A percentile compares a stretch with the other conserved stretches of the same genome.
These are phyloP conservation scores for Bungarus multicinctus DNA, from an alignment of 2,113 vertebrate species.

Conservation along the genomic window DNA sequence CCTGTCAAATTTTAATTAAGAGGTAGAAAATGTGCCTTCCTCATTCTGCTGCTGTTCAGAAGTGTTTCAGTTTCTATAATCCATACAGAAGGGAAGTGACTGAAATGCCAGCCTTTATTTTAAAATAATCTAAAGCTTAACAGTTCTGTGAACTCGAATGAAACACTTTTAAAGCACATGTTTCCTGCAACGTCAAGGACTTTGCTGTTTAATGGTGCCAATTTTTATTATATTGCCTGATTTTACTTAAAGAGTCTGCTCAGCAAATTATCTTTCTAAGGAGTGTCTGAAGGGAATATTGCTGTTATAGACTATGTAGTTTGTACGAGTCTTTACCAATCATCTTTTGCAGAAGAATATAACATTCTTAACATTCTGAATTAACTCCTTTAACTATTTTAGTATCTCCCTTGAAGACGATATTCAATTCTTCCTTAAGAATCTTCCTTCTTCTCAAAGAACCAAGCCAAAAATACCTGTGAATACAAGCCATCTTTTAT, in stretches of 20 bases:
- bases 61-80: background rate
- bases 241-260: background rate
- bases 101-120: background rate
- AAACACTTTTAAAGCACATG: background rate
- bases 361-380: background rate
- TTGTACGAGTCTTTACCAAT: background rate
- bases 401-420: background rate
- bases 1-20: background rate
- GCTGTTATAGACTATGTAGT: background rate
- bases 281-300: background rate
- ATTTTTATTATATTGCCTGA: background rate
- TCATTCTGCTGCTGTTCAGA: background rate
- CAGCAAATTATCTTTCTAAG: background rate
- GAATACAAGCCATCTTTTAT: background rate
- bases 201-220: background rate
- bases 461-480: slow-evolving; percentile 28
- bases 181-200: background rate
- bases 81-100: background rate
- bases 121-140: background rate
- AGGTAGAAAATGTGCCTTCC: background rate
- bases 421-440: background rate
- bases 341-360: background rate
- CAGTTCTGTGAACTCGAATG: background rate
- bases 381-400: slow-evolving; percentile 1
- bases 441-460: background rate